Percentiles rank a stretch among this genome's conserved stretches.
Evolutionary conservation across 2,797 vertebrate species (phyloP).

Genomic region (Aulostomus chinensis): DNA sequence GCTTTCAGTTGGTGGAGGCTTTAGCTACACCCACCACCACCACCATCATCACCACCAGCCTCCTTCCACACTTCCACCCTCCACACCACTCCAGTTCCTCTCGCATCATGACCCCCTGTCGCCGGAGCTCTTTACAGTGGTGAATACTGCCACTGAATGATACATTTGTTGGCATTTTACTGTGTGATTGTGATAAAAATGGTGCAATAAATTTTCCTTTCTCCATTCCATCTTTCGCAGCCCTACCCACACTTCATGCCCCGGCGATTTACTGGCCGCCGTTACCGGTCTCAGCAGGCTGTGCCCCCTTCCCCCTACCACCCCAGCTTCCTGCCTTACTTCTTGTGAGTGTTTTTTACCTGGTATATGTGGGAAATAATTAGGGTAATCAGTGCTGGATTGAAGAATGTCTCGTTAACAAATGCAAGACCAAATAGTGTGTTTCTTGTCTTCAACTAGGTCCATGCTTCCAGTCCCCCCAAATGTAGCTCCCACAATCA

Average conservation of each 20-base stretch:
- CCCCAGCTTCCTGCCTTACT: conserved; percentile 95
- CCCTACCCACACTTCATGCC: conserved; percentile 96
- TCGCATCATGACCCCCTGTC: conserved; percentile 93
- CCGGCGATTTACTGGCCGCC: conserved; percentile 90
- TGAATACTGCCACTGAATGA: conserved; percentile 66
- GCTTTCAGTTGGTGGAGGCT: conserved; percentile 90
- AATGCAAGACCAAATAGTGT: neutral
- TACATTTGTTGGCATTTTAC: neutral
- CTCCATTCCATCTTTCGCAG: conserved; percentile 63
- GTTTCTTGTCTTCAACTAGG: conserved; percentile 60
- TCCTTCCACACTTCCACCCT: conserved; percentile 84
- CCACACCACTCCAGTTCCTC: conserved; percentile 93
- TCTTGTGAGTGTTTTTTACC: conserved; percentile 86
- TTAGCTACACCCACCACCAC: conserved; percentile 90
- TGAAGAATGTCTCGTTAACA: neutral
- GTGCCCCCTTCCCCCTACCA: conserved; percentile 93
- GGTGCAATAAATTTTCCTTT: neutral
- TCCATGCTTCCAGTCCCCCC: conserved; percentile 96
- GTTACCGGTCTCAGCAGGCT: conserved; percentile 92
- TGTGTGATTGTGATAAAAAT: neutral
- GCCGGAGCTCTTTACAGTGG: conserved; percentile 95
- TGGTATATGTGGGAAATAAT: neutral
- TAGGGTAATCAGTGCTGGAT: neutral
- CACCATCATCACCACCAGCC: conserved; percentile 75
- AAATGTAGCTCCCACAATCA: conserved; percentile 92